phyloP scores from a whole-genome alignment of 1,140 invertebrate genomes.

The Cyclina sinensis region DNA sequence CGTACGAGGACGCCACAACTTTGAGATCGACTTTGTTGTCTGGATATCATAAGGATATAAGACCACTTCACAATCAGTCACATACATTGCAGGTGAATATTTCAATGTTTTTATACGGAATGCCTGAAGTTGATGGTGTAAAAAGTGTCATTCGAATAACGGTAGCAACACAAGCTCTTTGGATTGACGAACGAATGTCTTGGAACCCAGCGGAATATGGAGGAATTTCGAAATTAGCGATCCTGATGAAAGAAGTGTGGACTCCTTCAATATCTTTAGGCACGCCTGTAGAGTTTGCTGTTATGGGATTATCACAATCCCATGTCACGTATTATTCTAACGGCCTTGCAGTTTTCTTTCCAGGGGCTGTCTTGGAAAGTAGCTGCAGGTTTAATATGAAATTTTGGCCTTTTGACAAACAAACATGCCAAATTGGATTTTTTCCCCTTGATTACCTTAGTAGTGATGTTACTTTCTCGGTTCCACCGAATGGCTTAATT shows the following conservation, averaged over 20 bases:
- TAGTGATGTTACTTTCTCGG: background rate
- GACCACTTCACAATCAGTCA: conserved; percentile 39
- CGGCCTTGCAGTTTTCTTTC: background rate
- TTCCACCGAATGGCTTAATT: background rate
- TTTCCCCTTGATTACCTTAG: background rate
- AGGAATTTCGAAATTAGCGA: conserved; percentile 10
- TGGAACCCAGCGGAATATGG: conserved; percentile 49
- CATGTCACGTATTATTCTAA: background rate
- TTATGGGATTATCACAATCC: background rate
- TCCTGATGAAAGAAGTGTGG: conserved; percentile 32
- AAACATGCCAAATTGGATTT: conserved; percentile 10
- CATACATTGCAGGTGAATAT: conserved; percentile 1
- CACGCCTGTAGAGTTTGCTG: background rate
- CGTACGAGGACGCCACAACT: background rate
- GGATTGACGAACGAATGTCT: conserved; percentile 37
- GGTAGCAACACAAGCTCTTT: background rate
- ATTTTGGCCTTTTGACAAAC: conserved; percentile 53
- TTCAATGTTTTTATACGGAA: conserved; percentile 9
- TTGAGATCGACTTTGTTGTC: background rate
- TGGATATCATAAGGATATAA: conserved; percentile 1
- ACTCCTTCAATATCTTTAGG: conserved; percentile 4
- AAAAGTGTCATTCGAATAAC: conserved; percentile 11
- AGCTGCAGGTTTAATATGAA: conserved; percentile 35
- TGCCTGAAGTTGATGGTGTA: conserved; percentile 44
- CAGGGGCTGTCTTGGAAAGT: background rate